phyloP scores from a whole-genome alignment of 1,140 invertebrate species.

The Drosophila sp. region DNA sequence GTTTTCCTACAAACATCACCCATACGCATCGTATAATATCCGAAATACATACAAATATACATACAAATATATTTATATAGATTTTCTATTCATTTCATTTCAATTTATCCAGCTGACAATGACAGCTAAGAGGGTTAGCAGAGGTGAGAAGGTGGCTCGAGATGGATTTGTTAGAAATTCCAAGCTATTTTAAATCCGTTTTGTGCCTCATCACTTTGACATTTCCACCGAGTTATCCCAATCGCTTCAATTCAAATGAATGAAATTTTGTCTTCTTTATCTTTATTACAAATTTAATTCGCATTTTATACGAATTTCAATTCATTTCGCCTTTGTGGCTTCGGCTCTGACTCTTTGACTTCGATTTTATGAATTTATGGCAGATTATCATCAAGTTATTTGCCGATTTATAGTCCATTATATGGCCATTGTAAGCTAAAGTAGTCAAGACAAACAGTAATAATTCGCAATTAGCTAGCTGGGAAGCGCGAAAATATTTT shows the following conservation, averaged over 20 bases:
- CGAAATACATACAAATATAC: not conserved
- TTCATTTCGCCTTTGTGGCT: not conserved
- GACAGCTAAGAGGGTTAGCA: not conserved
- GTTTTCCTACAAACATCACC: not conserved
- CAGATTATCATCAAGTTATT: not conserved
- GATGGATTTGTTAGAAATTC: constrained; percentile 1
- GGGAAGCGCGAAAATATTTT: no score
- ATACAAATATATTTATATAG: not conserved
- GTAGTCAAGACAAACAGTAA: no score
- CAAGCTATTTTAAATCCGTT: not conserved
- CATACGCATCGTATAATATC: no score
- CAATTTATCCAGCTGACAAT: constrained; percentile 5
- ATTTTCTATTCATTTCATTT: constrained; percentile 7
- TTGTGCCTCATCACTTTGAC: not conserved
- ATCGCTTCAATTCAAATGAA: not conserved
- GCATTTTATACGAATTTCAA: not conserved
- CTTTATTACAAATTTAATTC: not conserved
- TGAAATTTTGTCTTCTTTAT: not conserved
- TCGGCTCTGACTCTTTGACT: not conserved
- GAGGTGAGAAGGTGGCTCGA: not conserved
- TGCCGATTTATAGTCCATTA: not conserved
- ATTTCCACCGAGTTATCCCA: not conserved
- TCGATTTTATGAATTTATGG: not conserved
- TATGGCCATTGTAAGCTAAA: no score
- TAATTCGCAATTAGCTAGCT: no score